These are phyloP conservation scores for Dioctria linearis DNA, from an alignment of 2,888 invertebrate genomes.

Conservation along the genomic window DNA sequence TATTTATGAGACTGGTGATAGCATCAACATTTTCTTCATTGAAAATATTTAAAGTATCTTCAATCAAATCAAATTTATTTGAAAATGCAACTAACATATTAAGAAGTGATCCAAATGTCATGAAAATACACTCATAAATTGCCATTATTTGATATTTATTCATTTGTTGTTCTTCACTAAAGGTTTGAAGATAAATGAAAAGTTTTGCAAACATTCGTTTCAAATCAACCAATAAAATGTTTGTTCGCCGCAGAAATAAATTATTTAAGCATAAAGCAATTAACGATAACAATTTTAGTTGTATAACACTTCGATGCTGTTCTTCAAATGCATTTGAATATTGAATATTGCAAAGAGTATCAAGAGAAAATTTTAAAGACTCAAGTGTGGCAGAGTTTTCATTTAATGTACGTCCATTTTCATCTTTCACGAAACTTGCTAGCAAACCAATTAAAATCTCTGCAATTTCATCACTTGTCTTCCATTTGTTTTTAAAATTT, in stretches of 20 bases:
- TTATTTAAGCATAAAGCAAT: slow-evolving; percentile 67
- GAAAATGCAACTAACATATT: slow-evolving; percentile 29
- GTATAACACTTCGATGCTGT: slow-evolving; percentile 65
- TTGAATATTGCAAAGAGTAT: slow-evolving; percentile 63
- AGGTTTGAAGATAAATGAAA: slow-evolving; percentile 4
- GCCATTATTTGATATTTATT: background rate
- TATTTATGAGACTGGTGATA: slow-evolving; percentile 6
- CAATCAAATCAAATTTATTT: slow-evolving; percentile 6
- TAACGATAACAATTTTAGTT: slow-evolving; percentile 65
- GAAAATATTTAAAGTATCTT: background rate
- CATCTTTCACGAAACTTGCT: slow-evolving; percentile 65
- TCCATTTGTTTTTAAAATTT: slow-evolving; percentile 61
- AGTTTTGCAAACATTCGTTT: slow-evolving; percentile 64
- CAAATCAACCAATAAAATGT: slow-evolving; percentile 63
- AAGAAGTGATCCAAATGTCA: slow-evolving; percentile 10
- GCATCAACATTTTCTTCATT: slow-evolving; percentile 28
- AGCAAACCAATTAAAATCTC: slow-evolving; percentile 66
- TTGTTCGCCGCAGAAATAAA: slow-evolving; percentile 64
- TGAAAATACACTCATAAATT: background rate
- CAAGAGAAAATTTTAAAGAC: slow-evolving; percentile 67
- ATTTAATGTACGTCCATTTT: slow-evolving; percentile 63
- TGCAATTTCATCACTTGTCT: slow-evolving; percentile 68
- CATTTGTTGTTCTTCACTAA: background rate
- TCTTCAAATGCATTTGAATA: slow-evolving; percentile 58
- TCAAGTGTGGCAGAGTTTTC: slow-evolving; percentile 65